These are phyloP conservation scores for Brevipalpus yothersi DNA, from an alignment of 1,140 invertebrate species.

Conservation along the genomic window DNA sequence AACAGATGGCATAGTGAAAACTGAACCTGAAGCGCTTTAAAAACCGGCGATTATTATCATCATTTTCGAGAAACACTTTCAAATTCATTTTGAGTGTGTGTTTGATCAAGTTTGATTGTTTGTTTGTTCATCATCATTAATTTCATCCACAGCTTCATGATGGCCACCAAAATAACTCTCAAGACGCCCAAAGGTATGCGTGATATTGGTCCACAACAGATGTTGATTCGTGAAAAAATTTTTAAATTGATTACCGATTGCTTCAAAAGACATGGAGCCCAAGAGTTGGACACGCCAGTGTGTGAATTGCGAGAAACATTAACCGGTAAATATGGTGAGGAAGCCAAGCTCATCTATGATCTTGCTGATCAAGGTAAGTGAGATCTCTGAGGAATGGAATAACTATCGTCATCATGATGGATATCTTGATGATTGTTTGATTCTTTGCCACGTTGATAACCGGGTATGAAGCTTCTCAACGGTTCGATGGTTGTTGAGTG, in stretches of 20 bases:
- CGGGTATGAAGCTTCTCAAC: too few species aligned
- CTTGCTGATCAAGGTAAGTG: constrained; percentile 65
- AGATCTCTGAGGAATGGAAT: background rate
- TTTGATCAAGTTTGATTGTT: background rate
- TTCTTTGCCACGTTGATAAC: too few species aligned
- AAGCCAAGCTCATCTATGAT: constrained; percentile 96
- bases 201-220: constrained; percentile 81
- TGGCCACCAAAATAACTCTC: background rate
- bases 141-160: background rate
- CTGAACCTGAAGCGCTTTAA: too few species aligned
- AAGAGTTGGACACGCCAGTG: constrained; percentile 94
- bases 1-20: too few species aligned
- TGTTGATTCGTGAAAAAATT: constrained; percentile 68
- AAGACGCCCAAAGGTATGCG: constrained; percentile 47
- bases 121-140: background rate
- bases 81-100: background rate
- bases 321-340: constrained; percentile 97
- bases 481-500: too few species aligned
- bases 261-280: constrained; percentile 93
- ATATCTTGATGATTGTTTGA: too few species aligned
- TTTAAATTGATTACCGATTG: constrained; percentile 63
- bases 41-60: too few species aligned
- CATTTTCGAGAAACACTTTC: too few species aligned
- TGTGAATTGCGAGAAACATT: constrained; percentile 97
- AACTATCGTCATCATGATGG: too few species aligned